Base-by-base conservation (phyloP, 2,113 vertebrate species). In the Brachypteracias leptosomus region DNA sequence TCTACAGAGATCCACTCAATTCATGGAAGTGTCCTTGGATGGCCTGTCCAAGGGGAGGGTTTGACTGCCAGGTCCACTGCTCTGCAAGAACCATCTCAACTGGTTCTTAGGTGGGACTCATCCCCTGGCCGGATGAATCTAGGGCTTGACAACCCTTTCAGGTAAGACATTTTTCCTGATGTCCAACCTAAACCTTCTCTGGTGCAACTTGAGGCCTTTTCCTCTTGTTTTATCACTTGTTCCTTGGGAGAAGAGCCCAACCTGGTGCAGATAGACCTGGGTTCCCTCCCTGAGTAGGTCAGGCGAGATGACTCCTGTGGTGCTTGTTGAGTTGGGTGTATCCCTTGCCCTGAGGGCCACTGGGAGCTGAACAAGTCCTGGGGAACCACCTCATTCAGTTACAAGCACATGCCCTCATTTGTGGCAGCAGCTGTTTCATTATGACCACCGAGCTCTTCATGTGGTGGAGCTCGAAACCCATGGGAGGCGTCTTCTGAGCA, bases 371-470 rank as follows among this genome's bases (percentile, higher is more conserved):
- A 42, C 65, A 51, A 67, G 10, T 33, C 28, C 0, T 9, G 61
- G 40, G 47, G n/a, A 20, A 57, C 33, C 3, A 12, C 16, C 79
- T 86, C 76, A 19, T 21, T 38, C 83, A 31, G 61, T 78, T 58
- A 61, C 49, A 33, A 72, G 70, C 40, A 25, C 14, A 40, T 31
- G 29, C 44, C 36, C 61, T 80, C 65, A 12, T 78, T 18, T 96
- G 85, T 47, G 92, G 80, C 93, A 89, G 84, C 36, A 72, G 83
- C 73, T 93, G n/a, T 96, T 96, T 96, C 31, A 0, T 87, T 97
- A 94, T 96, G 93, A 96, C 80, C 83, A 2, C 90, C 1, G 8
- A 81, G 57, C 70, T 71, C 66, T 96, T 93, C 73, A 87, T 93
- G 96, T 90, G 95, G 95, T 35, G 66, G 66, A 29, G 86, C 0